Conservation (phyloP, 2,797 vertebrate genomes). For the Coccyzus lansbergi region DNA sequence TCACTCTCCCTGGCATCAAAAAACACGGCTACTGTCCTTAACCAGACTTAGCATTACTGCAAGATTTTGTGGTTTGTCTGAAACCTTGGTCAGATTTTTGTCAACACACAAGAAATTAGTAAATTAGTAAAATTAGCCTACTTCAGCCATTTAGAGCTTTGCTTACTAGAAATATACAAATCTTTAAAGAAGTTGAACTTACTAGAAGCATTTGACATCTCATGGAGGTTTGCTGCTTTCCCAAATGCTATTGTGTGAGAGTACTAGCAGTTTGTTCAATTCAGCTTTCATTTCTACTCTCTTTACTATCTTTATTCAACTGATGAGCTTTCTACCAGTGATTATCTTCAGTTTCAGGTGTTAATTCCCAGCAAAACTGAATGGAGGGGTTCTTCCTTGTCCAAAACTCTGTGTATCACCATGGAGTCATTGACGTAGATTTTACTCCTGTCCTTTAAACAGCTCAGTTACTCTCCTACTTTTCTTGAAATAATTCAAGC, state of each 20-base stretch:
- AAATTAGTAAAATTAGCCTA: not conserved
- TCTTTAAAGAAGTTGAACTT: not conserved
- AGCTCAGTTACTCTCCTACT: not conserved
- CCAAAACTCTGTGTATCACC: slow-evolving; percentile 5
- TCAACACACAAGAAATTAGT: not conserved
- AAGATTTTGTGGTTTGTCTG: not conserved
- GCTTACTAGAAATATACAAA: not conserved
- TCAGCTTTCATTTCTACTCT: not conserved
- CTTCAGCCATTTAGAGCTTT: not conserved
- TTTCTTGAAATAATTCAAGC: not conserved
- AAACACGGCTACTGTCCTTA: not conserved
- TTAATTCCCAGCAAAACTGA: slow-evolving; percentile 67
- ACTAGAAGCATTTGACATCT: not conserved
- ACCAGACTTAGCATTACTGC: not conserved
- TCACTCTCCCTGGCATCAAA: not conserved
- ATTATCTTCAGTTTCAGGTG: not conserved
- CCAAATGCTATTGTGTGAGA: not conserved
- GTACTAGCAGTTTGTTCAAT: not conserved
- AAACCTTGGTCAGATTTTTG: not conserved
- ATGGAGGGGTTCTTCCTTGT: slow-evolving; percentile 81
- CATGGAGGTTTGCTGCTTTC: not conserved
- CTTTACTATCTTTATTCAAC: not conserved
- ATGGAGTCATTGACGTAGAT: not conserved
- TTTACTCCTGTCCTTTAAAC: not conserved
- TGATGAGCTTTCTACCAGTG: not conserved